These are phyloP conservation scores for Harpegnathos saltator DNA, from an alignment of 1,140 invertebrate species.

Conservation along the genomic window DNA sequence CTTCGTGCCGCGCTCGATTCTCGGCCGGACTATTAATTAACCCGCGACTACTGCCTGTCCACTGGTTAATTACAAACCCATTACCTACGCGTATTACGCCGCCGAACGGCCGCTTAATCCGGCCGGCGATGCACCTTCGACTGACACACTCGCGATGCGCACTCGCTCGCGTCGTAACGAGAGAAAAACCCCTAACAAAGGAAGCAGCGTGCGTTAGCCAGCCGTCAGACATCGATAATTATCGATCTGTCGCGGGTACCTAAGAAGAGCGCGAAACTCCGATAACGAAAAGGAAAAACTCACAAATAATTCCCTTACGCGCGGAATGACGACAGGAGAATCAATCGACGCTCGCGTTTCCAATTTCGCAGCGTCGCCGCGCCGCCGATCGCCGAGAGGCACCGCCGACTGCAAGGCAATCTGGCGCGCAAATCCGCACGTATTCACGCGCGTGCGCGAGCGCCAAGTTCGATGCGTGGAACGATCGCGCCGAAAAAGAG, in stretches of 20 bases:
- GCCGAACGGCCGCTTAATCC: conserved; percentile 39
- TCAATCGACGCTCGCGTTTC: too few relatives aligned
- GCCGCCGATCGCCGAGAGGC: too few relatives aligned
- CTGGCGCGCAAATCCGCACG: not conserved
- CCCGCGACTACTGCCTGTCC: conserved; percentile 63
- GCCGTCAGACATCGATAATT: not conserved
- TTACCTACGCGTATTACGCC: conserved; percentile 37
- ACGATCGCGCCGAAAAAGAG: conserved; percentile 4
- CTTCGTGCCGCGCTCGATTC: conserved; percentile 56
- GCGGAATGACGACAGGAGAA: too few relatives aligned
- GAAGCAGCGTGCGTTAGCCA: too few relatives aligned
- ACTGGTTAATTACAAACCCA: conserved; percentile 63
- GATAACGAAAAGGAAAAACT: too few relatives aligned
- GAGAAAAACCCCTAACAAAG: not conserved
- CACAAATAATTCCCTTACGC: too few relatives aligned
- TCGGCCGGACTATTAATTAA: conserved; percentile 72
- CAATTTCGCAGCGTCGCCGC: too few relatives aligned
- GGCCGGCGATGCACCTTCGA: not conserved
- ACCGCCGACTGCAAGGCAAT: not conserved
- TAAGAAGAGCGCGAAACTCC: too few relatives aligned
- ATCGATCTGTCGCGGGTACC: not conserved
- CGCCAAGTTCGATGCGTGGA: not conserved
- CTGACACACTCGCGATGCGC: not conserved
- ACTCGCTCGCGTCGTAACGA: conserved; percentile 3
- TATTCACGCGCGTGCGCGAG: not conserved